phyloP scores from a whole-genome alignment of 1,140 invertebrate genomes.

The Brachionus rotundiformis region DNA sequence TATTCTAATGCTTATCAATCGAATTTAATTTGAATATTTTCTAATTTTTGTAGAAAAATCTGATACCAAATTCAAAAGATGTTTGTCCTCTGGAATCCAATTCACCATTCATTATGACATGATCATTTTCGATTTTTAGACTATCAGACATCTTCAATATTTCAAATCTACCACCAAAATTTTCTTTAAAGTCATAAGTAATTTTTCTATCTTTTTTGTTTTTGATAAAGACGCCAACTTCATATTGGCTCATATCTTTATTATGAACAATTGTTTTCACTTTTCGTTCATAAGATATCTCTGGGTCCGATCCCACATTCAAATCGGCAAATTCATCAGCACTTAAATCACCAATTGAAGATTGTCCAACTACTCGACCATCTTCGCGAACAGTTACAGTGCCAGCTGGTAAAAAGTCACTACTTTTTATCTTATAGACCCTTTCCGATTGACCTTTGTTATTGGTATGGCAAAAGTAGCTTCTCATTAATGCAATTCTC shows the following conservation, averaged over 20 bases:
- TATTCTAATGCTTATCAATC: not conserved
- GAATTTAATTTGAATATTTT: too few relatives aligned
- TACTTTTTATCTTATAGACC: slow-evolving; percentile 5
- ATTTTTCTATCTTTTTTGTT: not conserved
- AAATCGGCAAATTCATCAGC: slow-evolving; percentile 21
- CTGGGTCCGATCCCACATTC: slow-evolving; percentile 8
- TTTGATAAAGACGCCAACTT: not conserved
- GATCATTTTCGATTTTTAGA: slow-evolving; percentile 16
- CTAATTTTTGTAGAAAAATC: slow-evolving; percentile 4
- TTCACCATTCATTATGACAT: not conserved
- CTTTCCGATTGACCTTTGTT: slow-evolving; percentile 45
- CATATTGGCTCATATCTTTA: slow-evolving; percentile 16
- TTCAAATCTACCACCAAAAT: slow-evolving; percentile 27
- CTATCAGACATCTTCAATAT: not conserved
- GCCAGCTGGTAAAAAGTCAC: slow-evolving; percentile 28
- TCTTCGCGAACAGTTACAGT: slow-evolving; percentile 40
- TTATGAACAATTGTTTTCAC: slow-evolving; percentile 33
- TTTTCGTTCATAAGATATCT: slow-evolving; percentile 8
- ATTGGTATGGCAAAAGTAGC: slow-evolving; percentile 1
- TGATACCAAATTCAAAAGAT: slow-evolving; percentile 18
- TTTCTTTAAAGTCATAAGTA: slow-evolving; percentile 9
- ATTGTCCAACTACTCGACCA: slow-evolving; percentile 40
- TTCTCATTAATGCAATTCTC: not conserved
- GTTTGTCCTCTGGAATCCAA: not conserved
- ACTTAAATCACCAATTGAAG: not conserved